Percentiles rank a stretch among this genome's conserved stretches.
Evolutionary conservation across 2,113 vertebrate genomes (phyloP).

Genomic region (Sula dactylatra): DNA sequence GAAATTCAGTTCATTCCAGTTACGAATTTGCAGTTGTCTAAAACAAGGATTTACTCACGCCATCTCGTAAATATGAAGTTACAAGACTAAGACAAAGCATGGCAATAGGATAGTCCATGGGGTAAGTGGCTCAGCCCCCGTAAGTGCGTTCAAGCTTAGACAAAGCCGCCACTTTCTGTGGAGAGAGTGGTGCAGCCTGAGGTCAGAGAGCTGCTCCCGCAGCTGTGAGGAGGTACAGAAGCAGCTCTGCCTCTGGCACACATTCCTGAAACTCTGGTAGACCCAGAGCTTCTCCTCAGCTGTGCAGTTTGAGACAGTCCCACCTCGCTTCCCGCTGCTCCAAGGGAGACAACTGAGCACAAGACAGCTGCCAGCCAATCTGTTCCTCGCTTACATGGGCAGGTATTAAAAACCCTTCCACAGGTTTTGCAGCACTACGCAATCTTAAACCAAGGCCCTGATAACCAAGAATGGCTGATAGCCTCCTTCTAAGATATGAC

Average conservation of each 20-base stretch:
- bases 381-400: background rate
- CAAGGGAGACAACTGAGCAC: background rate
- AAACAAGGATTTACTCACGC: background rate
- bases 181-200: too few species aligned
- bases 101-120: fast-evolving
- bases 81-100: background rate
- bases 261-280: background rate
- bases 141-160: background rate
- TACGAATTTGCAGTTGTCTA: background rate
- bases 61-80: fast-evolving
- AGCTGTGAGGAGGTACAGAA: background rate
- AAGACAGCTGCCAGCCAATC: fast-evolving
- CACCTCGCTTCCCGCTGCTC: background rate
- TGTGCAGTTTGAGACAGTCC: background rate
- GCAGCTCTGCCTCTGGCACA: too few species aligned
- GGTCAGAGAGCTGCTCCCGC: background rate
- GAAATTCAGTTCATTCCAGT: background rate
- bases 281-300: background rate
- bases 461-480: background rate
- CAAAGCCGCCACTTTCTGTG: background rate
- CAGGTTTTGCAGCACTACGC: background rate
- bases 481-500: background rate
- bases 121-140: too few species aligned
- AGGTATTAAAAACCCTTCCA: background rate
- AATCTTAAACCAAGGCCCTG: background rate